Percentiles rank a stretch among this genome's conserved stretches.
These are phyloP conservation scores for Podotricha telesiphe DNA, from an alignment of 2,888 invertebrate species.

Conservation along the genomic window DNA sequence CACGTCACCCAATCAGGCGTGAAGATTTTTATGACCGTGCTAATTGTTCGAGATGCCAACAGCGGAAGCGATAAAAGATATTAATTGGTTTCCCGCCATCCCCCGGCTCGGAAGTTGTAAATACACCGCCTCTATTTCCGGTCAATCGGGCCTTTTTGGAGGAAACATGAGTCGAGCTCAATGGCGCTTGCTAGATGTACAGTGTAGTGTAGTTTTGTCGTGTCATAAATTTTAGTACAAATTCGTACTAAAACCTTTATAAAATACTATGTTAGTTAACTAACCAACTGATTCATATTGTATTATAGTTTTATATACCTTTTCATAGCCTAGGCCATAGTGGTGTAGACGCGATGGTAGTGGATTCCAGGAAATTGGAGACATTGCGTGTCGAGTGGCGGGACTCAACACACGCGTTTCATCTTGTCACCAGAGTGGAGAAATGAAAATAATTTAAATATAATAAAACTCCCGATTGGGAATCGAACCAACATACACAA, in stretches of 20 bases:
- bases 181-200: conserved; percentile 31
- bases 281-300: too few species aligned
- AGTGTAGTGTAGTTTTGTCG: conserved; percentile 25
- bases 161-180: conserved; percentile 35
- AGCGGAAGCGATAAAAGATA: conserved; percentile 80
- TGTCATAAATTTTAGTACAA: conserved; percentile 8
- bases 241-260: not conserved
- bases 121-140: conserved; percentile 78
- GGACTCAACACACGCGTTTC: too few species aligned
- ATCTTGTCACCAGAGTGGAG: too few species aligned
- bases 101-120: conserved; percentile 75
- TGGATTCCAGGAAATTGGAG: too few species aligned
- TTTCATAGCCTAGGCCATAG: too few species aligned
- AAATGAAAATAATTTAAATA: too few species aligned
- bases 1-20: conserved; percentile 67
- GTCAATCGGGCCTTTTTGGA: conserved; percentile 67
- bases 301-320: too few species aligned
- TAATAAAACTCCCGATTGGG: too few species aligned
- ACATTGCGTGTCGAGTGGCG: too few species aligned
- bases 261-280: not conserved
- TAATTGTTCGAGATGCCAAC: conserved; percentile 74
- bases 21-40: conserved; percentile 76
- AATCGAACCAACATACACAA: too few species aligned
- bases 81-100: conserved; percentile 77
- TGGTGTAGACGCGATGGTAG: too few species aligned